Evolutionary conservation across 2,888 invertebrate species (phyloP), one percentile per base, ranked within the genome.

Genomic region (Cantharis lateralis): DNA sequence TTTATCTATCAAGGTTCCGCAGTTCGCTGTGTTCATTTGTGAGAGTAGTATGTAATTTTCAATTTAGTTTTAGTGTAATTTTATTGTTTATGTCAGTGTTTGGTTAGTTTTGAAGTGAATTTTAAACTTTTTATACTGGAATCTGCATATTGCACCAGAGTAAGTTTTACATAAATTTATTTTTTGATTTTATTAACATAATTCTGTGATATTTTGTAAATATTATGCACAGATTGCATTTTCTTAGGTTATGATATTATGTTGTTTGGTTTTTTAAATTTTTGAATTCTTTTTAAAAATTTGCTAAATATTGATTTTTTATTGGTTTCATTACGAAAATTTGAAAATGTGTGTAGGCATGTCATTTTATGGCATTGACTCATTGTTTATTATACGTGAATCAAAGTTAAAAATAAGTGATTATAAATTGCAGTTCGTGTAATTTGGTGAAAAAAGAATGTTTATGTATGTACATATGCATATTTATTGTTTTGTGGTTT

Each of bases 51-150:
- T 32, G 64, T 77, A 64, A 32, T 70, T n/a, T 69, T n/a, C 62
- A 13, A 11, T 69, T 62, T 48, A 48, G 69, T 26, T 61, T n/a
- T 20, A 18, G 28, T 77, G 69, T 62, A 71, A 68, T 77, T 77
- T 73, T 20, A 66, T 66, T 74, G 74, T 77, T 77, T 74, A 74
- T 77, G 73, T 72, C 74, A 74, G 73, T 77, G 77, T 77, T 73
- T 28, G 62, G 62, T 71, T 66, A 32, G 13, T 74, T 75, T 73
- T 62, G n/a, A 26, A 48, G 68, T 69, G 63, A 70, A 63, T 64
- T 15, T 75, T 63, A 68, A 66, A 48, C 62, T 70, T 32, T 20
- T 63, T 62, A 71, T 24, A 62, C 73, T 77, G 77, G 77, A 77
- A 48, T 62, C 77, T 71, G 15, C 71, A 15, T 77, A 73, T 32